phyloP scores from a whole-genome alignment of 2,113 vertebrate species.

The Abramis brama region DNA sequence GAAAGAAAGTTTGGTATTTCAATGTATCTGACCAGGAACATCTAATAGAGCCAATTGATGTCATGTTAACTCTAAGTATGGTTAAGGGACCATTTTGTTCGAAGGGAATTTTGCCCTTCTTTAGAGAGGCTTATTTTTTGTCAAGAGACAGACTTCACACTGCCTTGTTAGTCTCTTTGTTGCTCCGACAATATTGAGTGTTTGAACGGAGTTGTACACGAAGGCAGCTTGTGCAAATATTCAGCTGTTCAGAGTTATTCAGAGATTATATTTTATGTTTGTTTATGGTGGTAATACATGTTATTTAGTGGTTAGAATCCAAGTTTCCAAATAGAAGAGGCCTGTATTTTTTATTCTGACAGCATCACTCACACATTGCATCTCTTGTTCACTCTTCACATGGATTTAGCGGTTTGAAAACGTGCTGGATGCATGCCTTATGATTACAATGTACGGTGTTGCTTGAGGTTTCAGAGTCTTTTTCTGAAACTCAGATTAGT shows the following conservation, averaged over 20 bases:
- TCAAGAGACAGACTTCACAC: background rate
- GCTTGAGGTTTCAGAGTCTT: background rate
- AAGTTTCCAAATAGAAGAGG: conserved; percentile 18
- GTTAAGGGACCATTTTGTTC: background rate
- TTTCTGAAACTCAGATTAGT: conserved; percentile 6
- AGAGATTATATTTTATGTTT: background rate
- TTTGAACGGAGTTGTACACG: background rate
- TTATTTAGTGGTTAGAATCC: conserved; percentile 16
- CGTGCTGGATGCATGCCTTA: background rate
- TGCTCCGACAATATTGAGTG: background rate
- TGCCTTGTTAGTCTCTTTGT: background rate
- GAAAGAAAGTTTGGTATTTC: background rate
- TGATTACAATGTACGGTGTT: background rate
- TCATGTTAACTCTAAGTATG: background rate
- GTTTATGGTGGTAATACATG: conserved; percentile 16
- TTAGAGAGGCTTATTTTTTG: background rate
- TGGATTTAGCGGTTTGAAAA: conserved; percentile 16
- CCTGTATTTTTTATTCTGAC: conserved; percentile 12
- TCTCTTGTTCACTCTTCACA: background rate
- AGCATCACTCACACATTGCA: background rate
- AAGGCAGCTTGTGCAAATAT: conserved; percentile 11
- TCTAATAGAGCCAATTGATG: background rate
- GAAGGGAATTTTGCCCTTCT: background rate
- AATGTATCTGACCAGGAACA: background rate
- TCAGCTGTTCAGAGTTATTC: background rate